phyloP scores from a whole-genome alignment of 1,140 invertebrate species.

The Drosophila eugracilis region DNA sequence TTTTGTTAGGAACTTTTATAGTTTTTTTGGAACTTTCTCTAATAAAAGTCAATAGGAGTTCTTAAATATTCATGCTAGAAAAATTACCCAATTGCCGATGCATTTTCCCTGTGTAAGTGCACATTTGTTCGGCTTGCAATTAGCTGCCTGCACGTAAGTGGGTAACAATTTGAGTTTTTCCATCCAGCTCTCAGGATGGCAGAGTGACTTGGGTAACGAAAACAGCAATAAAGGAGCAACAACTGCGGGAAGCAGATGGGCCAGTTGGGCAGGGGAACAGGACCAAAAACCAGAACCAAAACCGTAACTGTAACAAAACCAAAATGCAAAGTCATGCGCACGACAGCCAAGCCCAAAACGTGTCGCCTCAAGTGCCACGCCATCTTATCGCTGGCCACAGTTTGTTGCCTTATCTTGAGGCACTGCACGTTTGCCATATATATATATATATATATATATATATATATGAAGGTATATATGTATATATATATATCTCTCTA shows the following conservation, averaged over 20 bases:
- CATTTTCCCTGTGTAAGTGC: slow-evolving; percentile 26
- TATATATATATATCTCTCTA: not conserved
- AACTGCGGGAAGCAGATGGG: slow-evolving; percentile 16
- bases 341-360: slow-evolving; percentile 74
- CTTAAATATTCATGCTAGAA: slow-evolving; percentile 1
- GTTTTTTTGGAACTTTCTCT: no score
- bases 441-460: slow-evolving; percentile 1
- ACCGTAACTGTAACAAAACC: slow-evolving; percentile 36
- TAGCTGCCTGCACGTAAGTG: slow-evolving; percentile 52
- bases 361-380: slow-evolving; percentile 75
- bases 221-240: slow-evolving; percentile 38
- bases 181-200: slow-evolving; percentile 6
- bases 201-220: slow-evolving; percentile 8
- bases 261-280: slow-evolving; percentile 3
- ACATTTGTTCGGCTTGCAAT: slow-evolving; percentile 51
- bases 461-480: slow-evolving; percentile 18
- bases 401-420: slow-evolving; percentile 78
- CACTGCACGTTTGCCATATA: slow-evolving; percentile 53
- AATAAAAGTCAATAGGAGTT: not conserved
- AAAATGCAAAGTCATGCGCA: slow-evolving; percentile 77
- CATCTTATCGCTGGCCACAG: slow-evolving; percentile 77
- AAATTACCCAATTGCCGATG: slow-evolving; percentile 3
- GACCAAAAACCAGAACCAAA: slow-evolving; percentile 14
- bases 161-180: slow-evolving; percentile 39
- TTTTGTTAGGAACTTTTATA: no score